These are phyloP conservation scores for Neodon shergylaensis DNA, from an alignment of 2,113 vertebrate species.

Conservation along the genomic window DNA sequence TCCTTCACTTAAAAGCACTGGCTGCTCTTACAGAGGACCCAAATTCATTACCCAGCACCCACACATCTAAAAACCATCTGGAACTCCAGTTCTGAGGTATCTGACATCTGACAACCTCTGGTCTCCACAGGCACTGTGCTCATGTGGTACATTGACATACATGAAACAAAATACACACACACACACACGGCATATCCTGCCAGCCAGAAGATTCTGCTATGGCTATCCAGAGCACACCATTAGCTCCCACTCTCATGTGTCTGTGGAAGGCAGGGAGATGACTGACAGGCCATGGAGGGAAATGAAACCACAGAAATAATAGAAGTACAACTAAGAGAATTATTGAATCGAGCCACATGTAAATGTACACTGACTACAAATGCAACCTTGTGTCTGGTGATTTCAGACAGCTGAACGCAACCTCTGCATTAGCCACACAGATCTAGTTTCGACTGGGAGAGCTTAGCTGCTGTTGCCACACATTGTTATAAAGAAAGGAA, in stretches of 20 bases:
- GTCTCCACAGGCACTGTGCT: neutral
- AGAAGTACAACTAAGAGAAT: conserved; percentile 30
- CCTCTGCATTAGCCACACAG: neutral
- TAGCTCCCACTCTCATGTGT: neutral
- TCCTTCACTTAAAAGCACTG: neutral
- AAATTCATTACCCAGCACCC: neutral
- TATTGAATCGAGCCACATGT: conserved; percentile 21
- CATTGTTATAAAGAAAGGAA: neutral
- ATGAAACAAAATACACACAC: neutral
- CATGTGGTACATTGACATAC: neutral
- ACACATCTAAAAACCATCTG: neutral
- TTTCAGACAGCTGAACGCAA: conserved; percentile 6
- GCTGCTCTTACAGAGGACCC: neutral
- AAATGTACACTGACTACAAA: conserved; percentile 15
- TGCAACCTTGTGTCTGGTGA: neutral
- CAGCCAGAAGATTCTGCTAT: neutral
- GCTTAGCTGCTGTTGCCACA: neutral
- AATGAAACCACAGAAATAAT: conserved; percentile 48
- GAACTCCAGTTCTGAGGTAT: neutral
- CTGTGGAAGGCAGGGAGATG: neutral
- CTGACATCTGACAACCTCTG: neutral
- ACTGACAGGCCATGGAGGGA: neutral
- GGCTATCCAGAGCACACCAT: neutral
- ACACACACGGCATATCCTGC: neutral
- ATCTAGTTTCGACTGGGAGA: neutral